Percentiles rank a stretch among this genome's conserved stretches.
Conservation (phyloP, 2,113 vertebrate genomes). For the Accipiter virgatus region DNA sequence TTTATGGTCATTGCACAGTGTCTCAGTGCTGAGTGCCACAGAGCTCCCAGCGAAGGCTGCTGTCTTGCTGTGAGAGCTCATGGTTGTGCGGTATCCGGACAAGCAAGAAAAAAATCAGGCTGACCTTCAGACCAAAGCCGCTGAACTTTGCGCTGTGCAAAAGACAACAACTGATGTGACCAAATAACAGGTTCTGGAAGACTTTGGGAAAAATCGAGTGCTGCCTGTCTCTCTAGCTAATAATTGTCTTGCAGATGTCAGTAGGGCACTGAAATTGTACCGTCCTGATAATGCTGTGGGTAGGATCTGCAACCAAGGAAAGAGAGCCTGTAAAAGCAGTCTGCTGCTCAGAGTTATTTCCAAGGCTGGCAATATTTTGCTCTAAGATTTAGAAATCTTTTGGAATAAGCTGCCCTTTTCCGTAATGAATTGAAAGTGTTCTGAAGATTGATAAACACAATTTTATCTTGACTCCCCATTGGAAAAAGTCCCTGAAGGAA, state of each 20-base stretch:
- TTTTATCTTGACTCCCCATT: neutral
- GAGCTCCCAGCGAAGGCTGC: neutral
- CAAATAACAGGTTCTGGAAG: neutral
- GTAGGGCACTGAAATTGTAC: neutral
- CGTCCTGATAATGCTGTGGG: neutral
- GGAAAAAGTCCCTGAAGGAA: conserved; percentile 14
- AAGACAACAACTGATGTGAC: neutral
- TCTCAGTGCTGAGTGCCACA: neutral
- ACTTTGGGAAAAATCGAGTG: neutral
- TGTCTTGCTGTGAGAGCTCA: neutral
- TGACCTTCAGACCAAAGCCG: neutral
- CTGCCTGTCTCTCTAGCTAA: neutral
- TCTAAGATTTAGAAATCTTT: neutral
- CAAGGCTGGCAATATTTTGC: neutral
- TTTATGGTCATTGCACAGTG: rapidly evolving
- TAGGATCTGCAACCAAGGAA: neutral
- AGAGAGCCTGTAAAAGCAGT: neutral
- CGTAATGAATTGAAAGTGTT: neutral
- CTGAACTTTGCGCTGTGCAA: neutral
- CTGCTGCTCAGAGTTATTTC: neutral
- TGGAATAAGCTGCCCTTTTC: neutral
- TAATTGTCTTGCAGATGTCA: neutral
- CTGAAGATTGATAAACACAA: conserved; percentile 2
- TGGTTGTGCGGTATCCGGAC: no score
- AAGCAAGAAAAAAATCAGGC: no score